Evolutionary conservation across 2,888 invertebrate species (phyloP).

Genomic region (Conus canariensis): DNA sequence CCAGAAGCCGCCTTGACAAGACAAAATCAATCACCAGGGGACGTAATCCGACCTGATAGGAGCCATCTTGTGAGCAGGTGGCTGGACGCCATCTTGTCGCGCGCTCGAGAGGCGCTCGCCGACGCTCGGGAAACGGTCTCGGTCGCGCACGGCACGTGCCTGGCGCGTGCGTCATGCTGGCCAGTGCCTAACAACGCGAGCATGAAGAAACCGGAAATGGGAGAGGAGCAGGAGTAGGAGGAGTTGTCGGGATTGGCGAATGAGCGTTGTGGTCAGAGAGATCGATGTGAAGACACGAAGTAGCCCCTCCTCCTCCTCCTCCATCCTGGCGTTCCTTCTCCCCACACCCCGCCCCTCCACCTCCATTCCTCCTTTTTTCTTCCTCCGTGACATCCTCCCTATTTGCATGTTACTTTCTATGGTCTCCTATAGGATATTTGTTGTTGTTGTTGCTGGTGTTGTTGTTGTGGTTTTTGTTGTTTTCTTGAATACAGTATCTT

Average conservation of each 20-base stretch:
- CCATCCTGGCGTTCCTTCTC: too few species aligned
- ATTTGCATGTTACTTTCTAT: too few species aligned
- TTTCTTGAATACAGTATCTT: too few species aligned
- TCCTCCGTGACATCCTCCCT: too few species aligned
- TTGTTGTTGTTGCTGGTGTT: too few species aligned
- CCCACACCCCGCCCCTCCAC: too few species aligned
- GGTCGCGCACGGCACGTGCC: neutral
- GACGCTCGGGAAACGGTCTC: neutral
- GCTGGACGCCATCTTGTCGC: conserved; percentile 18
- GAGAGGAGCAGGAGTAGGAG: neutral
- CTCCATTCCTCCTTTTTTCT: too few species aligned
- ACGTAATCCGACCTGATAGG: conserved; percentile 34
- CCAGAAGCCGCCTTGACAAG: conserved; percentile 22
- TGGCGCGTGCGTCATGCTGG: neutral
- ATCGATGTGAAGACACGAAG: too few species aligned
- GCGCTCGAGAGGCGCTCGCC: neutral
- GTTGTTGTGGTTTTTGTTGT: too few species aligned
- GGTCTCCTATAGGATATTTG: too few species aligned
- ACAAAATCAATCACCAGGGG: conserved; percentile 34
- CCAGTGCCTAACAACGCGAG: neutral
- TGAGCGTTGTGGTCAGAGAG: neutral
- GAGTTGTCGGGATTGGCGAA: too few species aligned
- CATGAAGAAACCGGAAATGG: conserved; percentile 1
- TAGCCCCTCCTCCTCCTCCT: too few species aligned
- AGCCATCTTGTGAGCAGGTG: conserved; percentile 45